These are phyloP conservation scores for Psophia crepitans DNA, from an alignment of 2,113 vertebrate species.

Conservation along the genomic window DNA sequence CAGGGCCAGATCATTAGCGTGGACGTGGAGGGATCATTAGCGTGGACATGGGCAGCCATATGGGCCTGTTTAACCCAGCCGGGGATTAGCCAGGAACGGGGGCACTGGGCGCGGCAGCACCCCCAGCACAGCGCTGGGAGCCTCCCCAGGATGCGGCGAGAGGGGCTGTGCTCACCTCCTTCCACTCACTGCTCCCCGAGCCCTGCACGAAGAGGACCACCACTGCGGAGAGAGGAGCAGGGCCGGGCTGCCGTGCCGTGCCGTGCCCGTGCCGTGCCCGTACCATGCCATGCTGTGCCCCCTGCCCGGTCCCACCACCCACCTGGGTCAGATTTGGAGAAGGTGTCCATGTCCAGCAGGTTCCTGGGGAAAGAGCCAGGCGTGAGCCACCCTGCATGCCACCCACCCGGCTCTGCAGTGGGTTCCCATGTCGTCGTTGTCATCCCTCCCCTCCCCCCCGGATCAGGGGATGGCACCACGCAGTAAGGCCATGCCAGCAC, in stretches of 20 bases:
- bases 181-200: conserved; percentile 83
- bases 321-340: conserved; percentile 96
- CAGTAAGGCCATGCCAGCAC: background rate
- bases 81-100: background rate
- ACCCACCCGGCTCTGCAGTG: background rate
- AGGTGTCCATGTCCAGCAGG: conserved; percentile 92
- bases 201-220: conserved; percentile 81
- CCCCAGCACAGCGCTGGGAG: background rate
- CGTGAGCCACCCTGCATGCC: background rate
- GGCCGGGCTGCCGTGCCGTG: background rate
- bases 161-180: conserved; percentile 76
- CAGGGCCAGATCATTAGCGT: background rate
- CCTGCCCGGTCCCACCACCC: background rate
- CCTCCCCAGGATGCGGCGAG: fast-evolving
- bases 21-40: background rate
- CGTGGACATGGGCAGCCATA: background rate
- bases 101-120: background rate
- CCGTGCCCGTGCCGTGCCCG: background rate
- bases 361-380: conserved; percentile 74
- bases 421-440: background rate
- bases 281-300: background rate
- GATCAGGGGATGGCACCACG: background rate
- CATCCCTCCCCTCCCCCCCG: too few species aligned
- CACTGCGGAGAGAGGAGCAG: conserved; percentile 70
- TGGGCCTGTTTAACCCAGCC: background rate